Conservation (phyloP, 2,888 invertebrate genomes). For the Bombylius discolor region DNA sequence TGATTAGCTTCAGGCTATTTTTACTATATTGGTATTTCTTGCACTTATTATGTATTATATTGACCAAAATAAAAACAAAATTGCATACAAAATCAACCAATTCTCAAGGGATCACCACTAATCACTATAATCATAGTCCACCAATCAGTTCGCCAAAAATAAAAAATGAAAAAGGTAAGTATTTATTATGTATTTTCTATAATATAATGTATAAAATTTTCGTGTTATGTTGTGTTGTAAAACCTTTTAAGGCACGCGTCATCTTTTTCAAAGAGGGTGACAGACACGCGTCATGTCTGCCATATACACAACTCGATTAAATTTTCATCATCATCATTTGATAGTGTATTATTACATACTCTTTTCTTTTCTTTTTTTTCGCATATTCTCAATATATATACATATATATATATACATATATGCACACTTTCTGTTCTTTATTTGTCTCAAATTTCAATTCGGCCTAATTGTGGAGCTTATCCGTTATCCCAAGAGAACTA, state of each 20-base stretch:
- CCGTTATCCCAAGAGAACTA: neutral
- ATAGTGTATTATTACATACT: neutral
- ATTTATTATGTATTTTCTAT: neutral
- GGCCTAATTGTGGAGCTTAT: neutral
- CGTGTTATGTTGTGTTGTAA: too few species aligned
- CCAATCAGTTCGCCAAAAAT: slow-evolving; percentile 5
- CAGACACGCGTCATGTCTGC: slow-evolving; percentile 4
- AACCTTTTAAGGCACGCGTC: slow-evolving; percentile 3
- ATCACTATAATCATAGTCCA: slow-evolving; percentile 8
- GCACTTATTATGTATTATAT: neutral
- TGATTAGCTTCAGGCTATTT: neutral
- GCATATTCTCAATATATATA: neutral
- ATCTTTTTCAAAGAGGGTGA: slow-evolving; percentile 2
- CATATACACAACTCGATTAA: neutral
- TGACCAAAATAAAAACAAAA: neutral
- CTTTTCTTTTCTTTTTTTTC: too few species aligned
- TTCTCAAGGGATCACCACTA: slow-evolving; percentile 7
- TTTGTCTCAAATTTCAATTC: neutral
- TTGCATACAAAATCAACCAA: neutral
- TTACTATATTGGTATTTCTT: too few species aligned
- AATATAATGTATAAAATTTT: too few species aligned
- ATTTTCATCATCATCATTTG: neutral
- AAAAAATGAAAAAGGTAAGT: neutral
- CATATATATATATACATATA: neutral
- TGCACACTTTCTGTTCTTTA: neutral